Conservation (phyloP, 2,888 invertebrate species). For the Seira sanloemensis region DNA sequence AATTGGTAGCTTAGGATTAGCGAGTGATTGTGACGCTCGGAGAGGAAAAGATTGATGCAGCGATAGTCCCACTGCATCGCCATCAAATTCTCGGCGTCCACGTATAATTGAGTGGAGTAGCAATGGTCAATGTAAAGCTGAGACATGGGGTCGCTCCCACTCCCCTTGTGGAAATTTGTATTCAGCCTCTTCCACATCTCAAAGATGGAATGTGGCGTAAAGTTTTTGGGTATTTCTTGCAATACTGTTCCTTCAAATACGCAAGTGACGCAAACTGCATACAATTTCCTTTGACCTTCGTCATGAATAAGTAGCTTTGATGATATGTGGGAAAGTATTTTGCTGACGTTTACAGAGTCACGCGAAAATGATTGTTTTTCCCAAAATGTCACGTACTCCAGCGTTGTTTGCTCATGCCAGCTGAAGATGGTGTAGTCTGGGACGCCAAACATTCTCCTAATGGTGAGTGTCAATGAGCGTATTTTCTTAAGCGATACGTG, state of each 20-base stretch:
- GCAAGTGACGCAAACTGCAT: conserved; percentile 20
- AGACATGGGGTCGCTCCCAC: neutral
- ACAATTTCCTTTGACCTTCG: neutral
- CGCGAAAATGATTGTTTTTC: neutral
- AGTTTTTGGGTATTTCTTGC: neutral
- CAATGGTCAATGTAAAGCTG: neutral
- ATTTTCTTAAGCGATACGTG: too few species aligned
- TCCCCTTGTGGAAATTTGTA: conserved; percentile 32
- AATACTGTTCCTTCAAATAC: conserved; percentile 2
- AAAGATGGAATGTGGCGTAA: too few species aligned
- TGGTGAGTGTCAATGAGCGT: too few species aligned
- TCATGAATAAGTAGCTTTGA: conserved; percentile 5
- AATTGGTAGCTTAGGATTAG: neutral
- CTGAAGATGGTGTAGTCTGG: conserved; percentile 15
- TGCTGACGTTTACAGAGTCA: neutral
- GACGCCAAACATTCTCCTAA: conserved; percentile 23
- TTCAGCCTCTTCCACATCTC: conserved; percentile 22
- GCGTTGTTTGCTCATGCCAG: neutral
- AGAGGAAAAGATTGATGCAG: neutral
- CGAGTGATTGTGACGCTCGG: neutral
- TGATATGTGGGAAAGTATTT: neutral
- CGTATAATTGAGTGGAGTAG: neutral
- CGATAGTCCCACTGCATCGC: neutral
- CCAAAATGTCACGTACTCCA: neutral
- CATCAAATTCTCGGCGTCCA: neutral